These are phyloP conservation scores for Criorhina ranunculi DNA, from an alignment of 2,888 invertebrate species.

Conservation along the genomic window DNA sequence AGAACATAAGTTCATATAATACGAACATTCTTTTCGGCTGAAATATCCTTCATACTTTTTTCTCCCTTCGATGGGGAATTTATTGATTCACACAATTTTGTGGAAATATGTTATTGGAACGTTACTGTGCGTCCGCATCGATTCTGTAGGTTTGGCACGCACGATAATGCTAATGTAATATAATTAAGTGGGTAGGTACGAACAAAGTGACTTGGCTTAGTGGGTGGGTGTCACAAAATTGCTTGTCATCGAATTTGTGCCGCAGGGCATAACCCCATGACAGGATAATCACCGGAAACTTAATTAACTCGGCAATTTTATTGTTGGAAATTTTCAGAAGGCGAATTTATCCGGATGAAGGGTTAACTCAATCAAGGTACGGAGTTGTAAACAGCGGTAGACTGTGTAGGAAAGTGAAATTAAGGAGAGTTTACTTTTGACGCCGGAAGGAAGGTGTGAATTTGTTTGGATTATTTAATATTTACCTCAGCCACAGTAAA, in stretches of 20 bases:
- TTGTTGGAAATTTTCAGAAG: constrained; percentile 27
- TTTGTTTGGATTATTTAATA: constrained; percentile 15
- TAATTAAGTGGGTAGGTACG: constrained; percentile 35
- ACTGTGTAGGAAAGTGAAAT: not conserved
- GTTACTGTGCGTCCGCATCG: constrained; percentile 3
- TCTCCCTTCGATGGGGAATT: constrained; percentile 15
- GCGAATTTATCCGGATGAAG: constrained; percentile 34
- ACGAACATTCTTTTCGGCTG: constrained; percentile 17
- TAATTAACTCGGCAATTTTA: constrained; percentile 47
- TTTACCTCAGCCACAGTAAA: constrained; percentile 15
- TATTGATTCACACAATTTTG: constrained; percentile 49
- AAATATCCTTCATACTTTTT: constrained; percentile 5
- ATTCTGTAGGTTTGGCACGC: constrained; percentile 37
- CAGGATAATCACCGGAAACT: constrained; percentile 28
- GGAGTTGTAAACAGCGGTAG: not conserved
- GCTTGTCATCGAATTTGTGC: not conserved
- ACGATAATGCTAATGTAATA: constrained; percentile 47
- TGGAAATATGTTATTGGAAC: constrained; percentile 26
- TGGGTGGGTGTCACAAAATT: constrained; percentile 20
- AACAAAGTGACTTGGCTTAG: constrained; percentile 1
- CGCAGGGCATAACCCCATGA: not conserved
- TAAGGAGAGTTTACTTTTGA: not conserved
- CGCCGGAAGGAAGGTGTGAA: not conserved
- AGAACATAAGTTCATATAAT: constrained; percentile 24
- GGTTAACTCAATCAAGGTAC: constrained; percentile 43